These are phyloP conservation scores for Homalodisca vitripennis DNA, from an alignment of 1,140 invertebrate genomes.

Conservation along the genomic window DNA sequence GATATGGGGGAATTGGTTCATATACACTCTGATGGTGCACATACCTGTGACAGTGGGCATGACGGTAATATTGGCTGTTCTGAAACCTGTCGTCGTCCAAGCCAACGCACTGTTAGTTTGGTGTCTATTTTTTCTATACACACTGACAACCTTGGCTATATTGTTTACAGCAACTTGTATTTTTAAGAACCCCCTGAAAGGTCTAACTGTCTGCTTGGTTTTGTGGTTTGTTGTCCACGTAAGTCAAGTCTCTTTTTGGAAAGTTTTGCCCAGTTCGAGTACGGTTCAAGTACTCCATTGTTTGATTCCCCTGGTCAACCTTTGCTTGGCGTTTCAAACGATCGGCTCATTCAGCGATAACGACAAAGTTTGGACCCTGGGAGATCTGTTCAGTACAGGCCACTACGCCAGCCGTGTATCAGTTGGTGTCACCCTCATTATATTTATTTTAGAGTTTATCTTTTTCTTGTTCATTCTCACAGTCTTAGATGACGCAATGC, in stretches of 20 bases:
- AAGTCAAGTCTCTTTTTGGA: background rate
- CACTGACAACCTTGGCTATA: background rate
- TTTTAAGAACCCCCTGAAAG: background rate
- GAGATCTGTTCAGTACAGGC: background rate
- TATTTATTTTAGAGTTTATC: background rate
- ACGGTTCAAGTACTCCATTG: background rate
- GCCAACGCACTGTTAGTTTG: background rate
- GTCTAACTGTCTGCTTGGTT: background rate
- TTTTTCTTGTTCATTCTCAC: background rate
- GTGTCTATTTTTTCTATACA: background rate
- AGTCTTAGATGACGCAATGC: background rate
- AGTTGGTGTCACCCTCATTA: background rate
- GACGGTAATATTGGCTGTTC: background rate
- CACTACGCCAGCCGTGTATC: background rate
- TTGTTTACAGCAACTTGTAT: constrained; percentile 3
- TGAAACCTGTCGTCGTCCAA: background rate
- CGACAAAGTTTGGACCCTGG: background rate
- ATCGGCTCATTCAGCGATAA: background rate
- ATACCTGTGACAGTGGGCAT: background rate
- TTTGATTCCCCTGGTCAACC: background rate
- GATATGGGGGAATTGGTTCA: constrained; percentile 64
- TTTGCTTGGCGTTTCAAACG: background rate
- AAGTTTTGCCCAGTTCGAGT: background rate
- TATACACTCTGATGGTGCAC: constrained; percentile 57
- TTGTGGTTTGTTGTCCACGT: background rate